Evolutionary conservation across 2,888 invertebrate species (phyloP), one percentile per base, ranked within the genome.

Genomic region (Eupsilia transversa): DNA sequence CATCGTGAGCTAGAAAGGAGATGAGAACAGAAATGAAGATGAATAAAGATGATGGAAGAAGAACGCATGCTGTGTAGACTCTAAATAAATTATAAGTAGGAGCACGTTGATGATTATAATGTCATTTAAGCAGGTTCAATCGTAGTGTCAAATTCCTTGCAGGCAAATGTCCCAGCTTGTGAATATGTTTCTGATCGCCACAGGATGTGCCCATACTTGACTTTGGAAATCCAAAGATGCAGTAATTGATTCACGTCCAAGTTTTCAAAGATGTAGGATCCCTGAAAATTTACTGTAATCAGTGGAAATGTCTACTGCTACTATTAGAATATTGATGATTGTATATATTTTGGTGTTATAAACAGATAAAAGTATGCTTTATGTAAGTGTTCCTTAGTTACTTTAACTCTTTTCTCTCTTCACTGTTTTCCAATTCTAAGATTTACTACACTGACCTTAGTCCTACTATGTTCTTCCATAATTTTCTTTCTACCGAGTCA

Each of bases 101-200:
- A 20, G 12, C 17, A n/a, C n/a, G n/a, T 49, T 59, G 6, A 10
- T 20, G 0, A 17, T n/a, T 5, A 30, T 43, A 10, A 17, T 3
- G 7, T 56, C 17, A 56, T 38, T 33, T 81, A 82, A n/a, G 57
- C 79, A 43, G 79, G 79, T 69, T 77, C 69, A 9, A 9, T 38
- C 9, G 23, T 9, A 14, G 77, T 69, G 0, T 82, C 38, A 23
- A 41, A 68, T 7, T 79, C 82, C 9, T 77, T 77, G 57, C 79
- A 79, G 1, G 3, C 0, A 7, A 59, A 64, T 0, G 79, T 79
- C 5, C 79, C 79, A 41, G 52, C 68, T 17, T 69, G 82, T 0
- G 63, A 3, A 43, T 69, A 82, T 2, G 77, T 82, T 56, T 79
- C 79, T n/a, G 82, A 20, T 30, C 77, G 63, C 82, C 82, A 79